Evolutionary conservation across 2,888 invertebrate species (phyloP), one percentile per base, ranked within the genome.

Genomic region (Cecidostiba fungosa): DNA sequence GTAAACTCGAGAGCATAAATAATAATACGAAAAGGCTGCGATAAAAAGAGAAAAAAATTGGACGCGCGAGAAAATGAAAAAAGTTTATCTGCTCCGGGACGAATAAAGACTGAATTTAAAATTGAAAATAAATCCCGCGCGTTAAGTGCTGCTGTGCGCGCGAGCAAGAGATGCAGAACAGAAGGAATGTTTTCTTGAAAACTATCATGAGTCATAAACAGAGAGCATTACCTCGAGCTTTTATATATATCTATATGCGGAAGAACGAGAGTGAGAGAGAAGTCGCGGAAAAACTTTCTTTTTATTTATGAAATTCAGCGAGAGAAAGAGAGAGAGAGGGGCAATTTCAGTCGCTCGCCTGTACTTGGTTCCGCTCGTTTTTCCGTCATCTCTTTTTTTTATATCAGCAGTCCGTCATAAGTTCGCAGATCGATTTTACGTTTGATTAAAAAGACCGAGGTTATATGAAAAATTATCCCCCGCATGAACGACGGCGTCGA

Each of bases 51-150:
- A 62, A 32, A 59, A 54, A 77, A 77, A 23, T 8, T 10, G n/a
- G 19, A 66, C 74, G 54, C 4, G 32, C 66, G 77, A 80, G 84
- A 84, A 84, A 84, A 80, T 80, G 80, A 85, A 77, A 79, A 85
- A 85, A 85, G 70, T 80, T 80, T 69, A 77, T 70, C 19, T 26
- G 77, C 47, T 36, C 50, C 23, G 62, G 66, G 69, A 39, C 69
- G 84, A 50, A 84, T 88, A 88, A 87, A 89, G 87, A 85, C 82
- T 85, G 86, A 89, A 88, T 89, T 87, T 84, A 87, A 89, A 90
- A 89, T 90, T 87, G 88, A 88, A 89, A 89, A 90, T 89, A 89
- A 89, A 89, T 89, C 88, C 89, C 85, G 82, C 62, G 62, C 47
- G 62, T 72, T 59, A 59, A 77, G 73, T 73, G 39, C 77, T 14